Conservation (phyloP, 1,140 invertebrate genomes). For the Megalopta genalis region DNA sequence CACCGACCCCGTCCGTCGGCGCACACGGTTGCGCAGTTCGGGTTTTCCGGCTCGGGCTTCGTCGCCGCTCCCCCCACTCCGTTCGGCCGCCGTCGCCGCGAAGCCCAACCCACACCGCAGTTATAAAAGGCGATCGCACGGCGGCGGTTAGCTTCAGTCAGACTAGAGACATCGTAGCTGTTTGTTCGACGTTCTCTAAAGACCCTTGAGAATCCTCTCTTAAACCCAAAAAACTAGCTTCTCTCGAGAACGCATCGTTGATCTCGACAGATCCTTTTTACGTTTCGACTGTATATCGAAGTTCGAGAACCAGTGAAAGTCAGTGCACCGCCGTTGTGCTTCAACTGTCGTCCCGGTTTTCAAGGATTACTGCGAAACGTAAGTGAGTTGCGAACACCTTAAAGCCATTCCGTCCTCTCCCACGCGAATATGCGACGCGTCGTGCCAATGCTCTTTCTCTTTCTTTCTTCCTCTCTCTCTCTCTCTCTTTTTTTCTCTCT, state of each 20-base stretch:
- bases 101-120: slow-evolving; percentile 45
- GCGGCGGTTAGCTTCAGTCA: slow-evolving; percentile 54
- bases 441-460: too few species aligned
- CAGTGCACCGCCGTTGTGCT: slow-evolving; percentile 29
- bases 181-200: background rate
- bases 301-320: slow-evolving; percentile 39
- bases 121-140: slow-evolving; percentile 58
- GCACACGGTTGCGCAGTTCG: slow-evolving; percentile 41
- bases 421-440: too few species aligned
- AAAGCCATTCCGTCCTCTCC: too few species aligned
- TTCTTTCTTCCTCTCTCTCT: too few species aligned
- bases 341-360: slow-evolving; percentile 17
- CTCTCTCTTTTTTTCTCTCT: too few species aligned
- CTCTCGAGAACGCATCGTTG: background rate
- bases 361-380: slow-evolving; percentile 34
- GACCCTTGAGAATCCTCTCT: background rate
- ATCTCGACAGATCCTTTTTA: background rate
- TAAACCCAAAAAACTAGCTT: background rate
- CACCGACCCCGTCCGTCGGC: slow-evolving; percentile 2
- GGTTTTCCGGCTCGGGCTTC: slow-evolving; percentile 18
- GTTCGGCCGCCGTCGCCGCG: background rate
- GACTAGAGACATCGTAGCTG: slow-evolving; percentile 18
- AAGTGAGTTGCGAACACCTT: slow-evolving; percentile 26
- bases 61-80: slow-evolving; percentile 17
- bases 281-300: background rate